Conservation (phyloP, 2,113 vertebrate species). For the Boulengeromyrus knoepffleri region DNA sequence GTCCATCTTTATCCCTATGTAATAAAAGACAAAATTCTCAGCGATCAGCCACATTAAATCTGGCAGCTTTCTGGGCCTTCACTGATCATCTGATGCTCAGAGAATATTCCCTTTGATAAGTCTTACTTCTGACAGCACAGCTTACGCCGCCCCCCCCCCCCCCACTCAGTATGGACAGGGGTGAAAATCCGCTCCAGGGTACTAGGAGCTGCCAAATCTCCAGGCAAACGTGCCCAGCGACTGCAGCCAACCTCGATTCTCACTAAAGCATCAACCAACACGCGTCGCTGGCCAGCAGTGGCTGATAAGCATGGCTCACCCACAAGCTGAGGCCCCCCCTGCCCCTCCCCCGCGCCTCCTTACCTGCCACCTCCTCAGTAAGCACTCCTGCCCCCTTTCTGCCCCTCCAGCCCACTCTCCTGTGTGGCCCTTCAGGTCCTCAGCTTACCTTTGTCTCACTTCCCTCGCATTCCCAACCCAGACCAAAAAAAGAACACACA, state of each 20-base stretch:
- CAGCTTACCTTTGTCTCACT: slow-evolving; percentile 18
- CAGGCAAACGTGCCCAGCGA: neutral
- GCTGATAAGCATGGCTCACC: neutral
- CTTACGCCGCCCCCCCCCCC: neutral
- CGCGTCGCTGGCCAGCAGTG: neutral
- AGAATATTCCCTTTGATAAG: neutral
- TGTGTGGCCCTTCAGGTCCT: neutral
- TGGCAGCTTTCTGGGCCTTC: neutral
- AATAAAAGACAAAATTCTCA: neutral
- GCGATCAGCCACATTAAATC: neutral
- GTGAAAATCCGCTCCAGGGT: neutral
- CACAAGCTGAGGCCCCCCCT: neutral
- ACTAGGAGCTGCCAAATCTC: neutral
- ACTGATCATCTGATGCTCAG: neutral
- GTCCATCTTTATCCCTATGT: neutral
- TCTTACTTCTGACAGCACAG: neutral
- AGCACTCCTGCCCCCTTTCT: neutral
- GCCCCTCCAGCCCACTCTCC: neutral
- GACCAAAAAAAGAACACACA: neutral
- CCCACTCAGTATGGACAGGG: neutral
- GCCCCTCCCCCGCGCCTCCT: neutral
- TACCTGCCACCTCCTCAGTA: neutral
- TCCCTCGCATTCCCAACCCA: slow-evolving; percentile 30
- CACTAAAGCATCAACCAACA: neutral
- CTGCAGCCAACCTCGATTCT: neutral